Evolutionary conservation across 2,888 invertebrate genomes (phyloP), one percentile per base, ranked within the genome.

Genomic region (Diarsia rubi): DNA sequence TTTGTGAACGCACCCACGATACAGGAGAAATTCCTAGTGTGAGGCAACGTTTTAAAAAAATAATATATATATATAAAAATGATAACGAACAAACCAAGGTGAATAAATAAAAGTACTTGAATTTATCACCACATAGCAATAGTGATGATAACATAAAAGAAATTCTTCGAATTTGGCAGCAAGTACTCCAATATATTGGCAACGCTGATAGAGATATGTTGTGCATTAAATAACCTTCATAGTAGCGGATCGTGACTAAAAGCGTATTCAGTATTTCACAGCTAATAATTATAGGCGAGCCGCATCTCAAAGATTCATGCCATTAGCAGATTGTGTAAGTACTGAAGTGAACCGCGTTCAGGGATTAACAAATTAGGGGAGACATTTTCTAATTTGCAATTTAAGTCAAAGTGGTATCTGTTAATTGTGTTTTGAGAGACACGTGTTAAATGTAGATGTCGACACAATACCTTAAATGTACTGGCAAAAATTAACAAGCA

Each of bases 301-400:
- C 77, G 14, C 64, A 60, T 52, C 44, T 82, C 52, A 75, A 77
- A 59, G 44, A 82, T 78, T 78, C 52, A 65, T 76, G 65, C 37
- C 82, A 82, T 65, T 82, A 82, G 59, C 19, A 62, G 52, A 80
- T 73, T 54, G 59, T 45, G 27, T 81, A 60, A 77, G 49, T 60
- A 52, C 64, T 42, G 45, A 81, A 75, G n/a, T 59, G 60, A 82
- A 65, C 59, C 76, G 19, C 77, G 60, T 78, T 60, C 37, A 19
- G 59, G 76, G 77, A 75, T 82, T 64, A 65, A 60, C 59, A 52
- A 76, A 65, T 42, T 52, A 16, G 45, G 31, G 49, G 14, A 60
- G 65, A 52, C 44, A 31, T 57, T 79, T 60, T 42, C 59, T 52
- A 52, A 82, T 82, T 82, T 76, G 57, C 45, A 82, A 76, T 54